These are phyloP conservation scores for Epinephelus coioides DNA, from an alignment of 2,797 vertebrate genomes.

Conservation along the genomic window DNA sequence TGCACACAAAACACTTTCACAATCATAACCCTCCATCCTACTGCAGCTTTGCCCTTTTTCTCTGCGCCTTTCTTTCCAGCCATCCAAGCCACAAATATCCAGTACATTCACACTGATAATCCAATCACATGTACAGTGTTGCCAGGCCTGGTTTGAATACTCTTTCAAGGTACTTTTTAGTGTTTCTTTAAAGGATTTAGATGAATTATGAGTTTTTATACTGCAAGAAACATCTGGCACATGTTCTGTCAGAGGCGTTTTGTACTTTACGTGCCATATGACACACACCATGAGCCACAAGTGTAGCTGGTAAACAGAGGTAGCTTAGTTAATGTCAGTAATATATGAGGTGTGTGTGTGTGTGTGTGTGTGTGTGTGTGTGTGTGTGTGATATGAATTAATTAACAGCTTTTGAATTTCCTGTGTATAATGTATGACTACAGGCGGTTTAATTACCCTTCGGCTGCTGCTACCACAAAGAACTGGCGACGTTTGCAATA, in stretches of 20 bases:
- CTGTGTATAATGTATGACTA: not conserved
- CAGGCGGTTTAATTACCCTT: not conserved
- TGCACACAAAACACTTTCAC: constrained; percentile 47
- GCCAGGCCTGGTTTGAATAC: not conserved
- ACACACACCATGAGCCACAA: not conserved
- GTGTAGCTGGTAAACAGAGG: not conserved
- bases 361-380: not conserved
- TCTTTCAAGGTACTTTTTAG: not conserved
- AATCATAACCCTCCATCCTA: constrained; percentile 16
- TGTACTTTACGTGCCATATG: not conserved
- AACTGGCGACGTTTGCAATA: not conserved
- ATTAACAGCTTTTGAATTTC: constrained; percentile 1
- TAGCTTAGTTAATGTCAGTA: not conserved
- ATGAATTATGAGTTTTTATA: constrained; percentile 9
- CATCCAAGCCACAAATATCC: not conserved
- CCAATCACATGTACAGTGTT: not conserved
- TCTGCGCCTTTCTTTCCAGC: constrained; percentile 1
- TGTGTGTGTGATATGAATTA: not conserved
- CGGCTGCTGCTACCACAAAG: not conserved
- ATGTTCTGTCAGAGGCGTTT: not conserved
- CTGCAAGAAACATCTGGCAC: constrained; percentile 4
- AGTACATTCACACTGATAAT: not conserved
- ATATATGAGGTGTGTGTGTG: not conserved
- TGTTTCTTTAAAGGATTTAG: not conserved
- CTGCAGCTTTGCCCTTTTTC: not conserved